A percentile compares a stretch with the other conserved stretches of the same genome.
Evolutionary conservation across 2,888 invertebrate species (phyloP).

Genomic region (Dolomedes plantarius): DNA sequence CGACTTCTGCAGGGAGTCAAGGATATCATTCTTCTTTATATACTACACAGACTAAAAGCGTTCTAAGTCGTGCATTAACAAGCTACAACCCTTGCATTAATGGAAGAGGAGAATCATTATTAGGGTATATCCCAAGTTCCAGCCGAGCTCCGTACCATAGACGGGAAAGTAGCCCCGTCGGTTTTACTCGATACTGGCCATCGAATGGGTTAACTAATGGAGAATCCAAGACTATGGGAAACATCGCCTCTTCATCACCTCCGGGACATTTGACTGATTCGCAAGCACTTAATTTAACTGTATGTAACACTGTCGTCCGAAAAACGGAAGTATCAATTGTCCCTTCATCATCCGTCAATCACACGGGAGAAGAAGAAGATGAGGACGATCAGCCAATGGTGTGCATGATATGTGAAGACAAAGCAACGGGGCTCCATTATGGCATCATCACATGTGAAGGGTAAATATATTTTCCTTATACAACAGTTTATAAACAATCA

Average conservation of each 20-base stretch:
- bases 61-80: slow-evolving; percentile 14
- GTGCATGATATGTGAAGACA: slow-evolving; percentile 99
- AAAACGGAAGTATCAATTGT: slow-evolving; percentile 18
- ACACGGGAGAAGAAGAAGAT: slow-evolving; percentile 39
- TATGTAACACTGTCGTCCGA: slow-evolving; percentile 19
- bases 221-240: slow-evolving; percentile 25
- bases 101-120: slow-evolving; percentile 28
- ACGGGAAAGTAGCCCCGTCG: slow-evolving; percentile 42
- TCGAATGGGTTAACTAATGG: slow-evolving; percentile 30
- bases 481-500: too few relatives aligned
- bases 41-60: slow-evolving; percentile 33
- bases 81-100: slow-evolving; percentile 32
- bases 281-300: slow-evolving; percentile 67
- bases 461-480: slow-evolving; percentile 79
- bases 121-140: slow-evolving; percentile 40
- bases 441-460: slow-evolving; percentile 99
- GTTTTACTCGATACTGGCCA: slow-evolving; percentile 51
- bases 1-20: neutral
- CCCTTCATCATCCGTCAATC: slow-evolving; percentile 38
- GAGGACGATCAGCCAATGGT: slow-evolving; percentile 81
- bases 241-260: slow-evolving; percentile 31
- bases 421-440: slow-evolving; percentile 97
- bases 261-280: slow-evolving; percentile 51
- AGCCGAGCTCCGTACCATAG: slow-evolving; percentile 31
- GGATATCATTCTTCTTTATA: slow-evolving; percentile 16